phyloP scores from a whole-genome alignment of 2,888 invertebrate genomes.

The Pteria penguin region DNA sequence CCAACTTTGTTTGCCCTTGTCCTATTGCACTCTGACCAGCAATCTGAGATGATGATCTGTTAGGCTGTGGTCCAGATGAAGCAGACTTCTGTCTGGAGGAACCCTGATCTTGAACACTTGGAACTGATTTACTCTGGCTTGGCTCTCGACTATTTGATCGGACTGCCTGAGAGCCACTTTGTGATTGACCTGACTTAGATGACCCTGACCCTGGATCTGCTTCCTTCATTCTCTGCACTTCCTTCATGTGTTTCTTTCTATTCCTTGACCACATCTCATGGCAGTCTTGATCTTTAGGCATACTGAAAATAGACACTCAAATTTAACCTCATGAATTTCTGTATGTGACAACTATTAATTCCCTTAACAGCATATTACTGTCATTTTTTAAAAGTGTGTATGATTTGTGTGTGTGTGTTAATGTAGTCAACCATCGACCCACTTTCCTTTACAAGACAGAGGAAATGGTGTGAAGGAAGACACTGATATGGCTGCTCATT shows the following conservation, averaged over 20 bases:
- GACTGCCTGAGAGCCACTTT: not conserved
- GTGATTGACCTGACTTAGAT: not conserved
- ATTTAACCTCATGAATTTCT: no score
- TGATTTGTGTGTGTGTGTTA: no score
- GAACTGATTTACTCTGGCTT: not conserved
- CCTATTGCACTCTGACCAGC: constrained; percentile 6
- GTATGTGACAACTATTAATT: no score
- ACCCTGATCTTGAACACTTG: not conserved
- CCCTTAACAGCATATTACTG: no score
- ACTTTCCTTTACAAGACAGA: not conserved
- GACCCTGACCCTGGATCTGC: not conserved
- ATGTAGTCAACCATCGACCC: not conserved
- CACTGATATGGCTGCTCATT: constrained; percentile 2
- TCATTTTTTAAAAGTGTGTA: no score
- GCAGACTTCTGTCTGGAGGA: not conserved
- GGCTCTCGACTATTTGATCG: not conserved
- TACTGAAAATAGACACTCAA: constrained; percentile 70
- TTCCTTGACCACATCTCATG: constrained; percentile 99
- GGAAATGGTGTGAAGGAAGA: constrained; percentile 2
- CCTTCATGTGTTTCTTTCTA: constrained; percentile 83
- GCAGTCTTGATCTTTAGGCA: constrained; percentile 98
- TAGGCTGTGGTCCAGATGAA: not conserved
- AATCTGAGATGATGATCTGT: not conserved
- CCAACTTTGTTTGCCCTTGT: not conserved
- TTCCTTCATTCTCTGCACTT: constrained; percentile 47